A percentile compares a stretch with the other conserved stretches of the same genome.
Evolutionary conservation across 1,140 invertebrate genomes (phyloP).

Genomic region (Zaprionus kolodkinae): DNA sequence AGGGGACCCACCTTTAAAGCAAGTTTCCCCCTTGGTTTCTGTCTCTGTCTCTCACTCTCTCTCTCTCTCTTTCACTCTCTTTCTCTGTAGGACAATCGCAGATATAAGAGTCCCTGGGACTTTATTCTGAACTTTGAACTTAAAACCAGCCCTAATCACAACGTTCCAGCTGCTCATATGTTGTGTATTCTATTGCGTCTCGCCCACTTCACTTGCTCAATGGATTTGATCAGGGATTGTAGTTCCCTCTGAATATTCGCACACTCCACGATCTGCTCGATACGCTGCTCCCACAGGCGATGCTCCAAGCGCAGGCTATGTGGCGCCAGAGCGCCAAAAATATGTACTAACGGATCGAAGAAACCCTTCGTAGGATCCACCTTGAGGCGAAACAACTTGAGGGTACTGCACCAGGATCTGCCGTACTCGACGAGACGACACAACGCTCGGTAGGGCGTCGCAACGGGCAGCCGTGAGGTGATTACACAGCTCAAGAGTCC

Average conservation of each 20-base stretch:
- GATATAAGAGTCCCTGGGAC: conserved; percentile 4
- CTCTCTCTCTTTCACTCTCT: background rate
- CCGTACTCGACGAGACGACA: conserved; percentile 27
- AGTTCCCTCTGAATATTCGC: conserved; percentile 41
- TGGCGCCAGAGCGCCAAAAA: conserved; percentile 47
- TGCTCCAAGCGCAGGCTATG: conserved; percentile 29
- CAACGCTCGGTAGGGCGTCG: conserved; percentile 33
- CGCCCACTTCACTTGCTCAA: conserved; percentile 31
- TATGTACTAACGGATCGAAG: conserved; percentile 40
- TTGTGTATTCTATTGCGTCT: background rate
- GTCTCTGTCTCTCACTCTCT: background rate
- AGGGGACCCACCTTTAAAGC: conserved; percentile 7
- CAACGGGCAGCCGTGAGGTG: conserved; percentile 14
- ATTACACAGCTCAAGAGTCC: conserved; percentile 6
- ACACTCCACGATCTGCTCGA: conserved; percentile 43
- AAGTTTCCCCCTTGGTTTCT: background rate
- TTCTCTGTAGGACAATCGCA: too few relatives aligned
- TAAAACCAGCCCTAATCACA: background rate
- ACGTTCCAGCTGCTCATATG: background rate
- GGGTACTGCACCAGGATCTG: background rate
- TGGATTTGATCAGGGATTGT: conserved; percentile 17
- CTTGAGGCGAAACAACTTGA: conserved; percentile 15
- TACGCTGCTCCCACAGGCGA: conserved; percentile 39
- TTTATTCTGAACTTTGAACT: conserved; percentile 40
- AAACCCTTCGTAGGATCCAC: conserved; percentile 6